Evolutionary conservation across 2,113 vertebrate species (phyloP), one percentile per base, ranked within the genome.

Genomic region (Hystrix brachyura): DNA sequence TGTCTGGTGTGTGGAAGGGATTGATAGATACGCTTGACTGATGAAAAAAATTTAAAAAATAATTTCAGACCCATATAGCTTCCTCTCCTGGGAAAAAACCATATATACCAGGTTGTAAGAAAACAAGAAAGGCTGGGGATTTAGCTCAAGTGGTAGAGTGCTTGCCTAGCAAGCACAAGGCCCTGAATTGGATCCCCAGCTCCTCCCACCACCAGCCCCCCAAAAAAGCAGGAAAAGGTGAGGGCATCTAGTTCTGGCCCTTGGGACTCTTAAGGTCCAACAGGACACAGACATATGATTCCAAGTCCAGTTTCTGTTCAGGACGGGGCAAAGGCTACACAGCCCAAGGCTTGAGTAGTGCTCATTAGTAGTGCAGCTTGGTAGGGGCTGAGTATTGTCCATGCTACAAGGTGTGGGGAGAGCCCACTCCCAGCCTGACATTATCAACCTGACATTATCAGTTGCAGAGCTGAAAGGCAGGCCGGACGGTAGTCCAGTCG

Each of bases 261-360:
- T 14, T 64, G 17, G 4, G 32, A n/a, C 8, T 6, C 1, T 0
- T 0, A 1, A 2, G 9, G 12, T 43, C 69, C 25, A 53, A 9
- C 1, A 27, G 3, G 32, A 38, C 3, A n/a, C 5, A 21, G 71
- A 9, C 3, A 15, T 12, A 0, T 1, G 59, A 62, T 2, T 51
- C 46, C 7, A 60, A 90, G 53, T 7, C 10, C 23, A 4, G 7
- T 8, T 46, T 53, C 38, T 19, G 8, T 9, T 18, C 19, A 7
- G 65, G 57, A 38, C 27, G n/a, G 17, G 76, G 23, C 7, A 0
- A 6, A 18, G 1, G 4, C 25, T 3, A 19, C 1, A 0, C 5
- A 2, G 25, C 1, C n/a, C 62, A 10, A 7, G 2, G 1, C 13
- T 0, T 3, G 4, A 19, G n/a, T 0, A 1, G n/a, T 1, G 29